These are phyloP conservation scores for Cotesia typhae DNA, from an alignment of 1,140 invertebrate genomes.

Conservation along the genomic window DNA sequence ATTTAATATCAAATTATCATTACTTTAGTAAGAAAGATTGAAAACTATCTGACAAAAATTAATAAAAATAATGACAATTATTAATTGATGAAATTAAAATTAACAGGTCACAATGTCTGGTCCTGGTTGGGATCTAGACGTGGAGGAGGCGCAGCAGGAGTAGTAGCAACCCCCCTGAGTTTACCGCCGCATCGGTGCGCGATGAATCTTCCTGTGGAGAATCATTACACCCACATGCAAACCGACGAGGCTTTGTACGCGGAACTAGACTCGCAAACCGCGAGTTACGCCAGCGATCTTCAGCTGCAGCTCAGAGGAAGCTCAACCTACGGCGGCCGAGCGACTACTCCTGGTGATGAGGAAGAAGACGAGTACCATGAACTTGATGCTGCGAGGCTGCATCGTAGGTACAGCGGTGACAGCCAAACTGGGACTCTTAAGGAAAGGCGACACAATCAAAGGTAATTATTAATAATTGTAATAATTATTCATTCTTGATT, in stretches of 20 bases:
- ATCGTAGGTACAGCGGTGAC: slow-evolving; percentile 60
- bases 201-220: slow-evolving; percentile 69
- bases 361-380: slow-evolving; percentile 65
- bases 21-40: too few relatives aligned
- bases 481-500: slow-evolving; percentile 9
- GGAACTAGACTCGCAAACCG: slow-evolving; percentile 69
- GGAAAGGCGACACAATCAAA: slow-evolving; percentile 60
- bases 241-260: slow-evolving; percentile 75
- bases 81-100: slow-evolving; percentile 8
- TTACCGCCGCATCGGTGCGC: slow-evolving; percentile 60
- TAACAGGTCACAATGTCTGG: slow-evolving; percentile 68
- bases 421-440: slow-evolving; percentile 54
- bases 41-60: too few relatives aligned
- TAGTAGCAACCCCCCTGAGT: slow-evolving; percentile 61
- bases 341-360: slow-evolving; percentile 57
- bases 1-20: too few relatives aligned
- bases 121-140: slow-evolving; percentile 72
- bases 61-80: neutral
- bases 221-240: slow-evolving; percentile 78
- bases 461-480: slow-evolving; percentile 45
- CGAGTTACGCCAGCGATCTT: slow-evolving; percentile 64
- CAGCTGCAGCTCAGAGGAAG: slow-evolving; percentile 61
- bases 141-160: slow-evolving; percentile 59
- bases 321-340: slow-evolving; percentile 54
- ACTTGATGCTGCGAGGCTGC: slow-evolving; percentile 61